phyloP scores from a whole-genome alignment of 2,113 vertebrate genomes.

The Odontesthes bonariensis region DNA sequence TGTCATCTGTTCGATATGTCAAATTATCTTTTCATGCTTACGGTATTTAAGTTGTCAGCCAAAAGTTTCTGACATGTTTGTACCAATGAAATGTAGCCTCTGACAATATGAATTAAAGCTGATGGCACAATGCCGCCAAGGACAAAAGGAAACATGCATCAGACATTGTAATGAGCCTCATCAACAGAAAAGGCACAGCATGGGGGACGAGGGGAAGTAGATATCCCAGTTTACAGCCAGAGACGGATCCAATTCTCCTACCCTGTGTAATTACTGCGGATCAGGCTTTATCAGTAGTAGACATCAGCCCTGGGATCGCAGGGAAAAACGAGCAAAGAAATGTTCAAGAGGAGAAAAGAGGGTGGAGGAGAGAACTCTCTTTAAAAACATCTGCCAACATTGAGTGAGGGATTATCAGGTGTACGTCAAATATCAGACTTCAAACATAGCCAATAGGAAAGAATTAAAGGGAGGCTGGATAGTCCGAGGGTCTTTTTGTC shows the following conservation, averaged over 20 bases:
- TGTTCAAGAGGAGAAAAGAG: slow-evolving; percentile 60
- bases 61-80: slow-evolving; percentile 27
- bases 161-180: slow-evolving; percentile 73
- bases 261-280: slow-evolving; percentile 72
- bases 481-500: slow-evolving; percentile 39
- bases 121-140: slow-evolving; percentile 56
- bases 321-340: slow-evolving; percentile 69
- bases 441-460: slow-evolving; percentile 54
- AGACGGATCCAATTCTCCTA: slow-evolving; percentile 73
- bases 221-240: slow-evolving; percentile 67
- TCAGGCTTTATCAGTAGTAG: slow-evolving; percentile 75
- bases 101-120: slow-evolving; percentile 49
- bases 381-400: slow-evolving; percentile 48
- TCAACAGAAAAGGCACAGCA: slow-evolving; percentile 59
- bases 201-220: slow-evolving; percentile 47
- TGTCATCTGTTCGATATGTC: not conserved
- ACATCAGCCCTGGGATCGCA: slow-evolving; percentile 71
- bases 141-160: slow-evolving; percentile 64
- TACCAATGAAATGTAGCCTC: slow-evolving; percentile 39
- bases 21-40: not conserved
- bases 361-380: slow-evolving; percentile 39
- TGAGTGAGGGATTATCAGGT: slow-evolving; percentile 68
- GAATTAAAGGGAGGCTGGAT: slow-evolving; percentile 53
- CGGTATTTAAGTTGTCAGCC: slow-evolving; percentile 5
- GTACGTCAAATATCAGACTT: slow-evolving; percentile 56